Base-by-base conservation (phyloP, 2,113 vertebrate genomes). In the Ornithorhynchus anatinus region DNA sequence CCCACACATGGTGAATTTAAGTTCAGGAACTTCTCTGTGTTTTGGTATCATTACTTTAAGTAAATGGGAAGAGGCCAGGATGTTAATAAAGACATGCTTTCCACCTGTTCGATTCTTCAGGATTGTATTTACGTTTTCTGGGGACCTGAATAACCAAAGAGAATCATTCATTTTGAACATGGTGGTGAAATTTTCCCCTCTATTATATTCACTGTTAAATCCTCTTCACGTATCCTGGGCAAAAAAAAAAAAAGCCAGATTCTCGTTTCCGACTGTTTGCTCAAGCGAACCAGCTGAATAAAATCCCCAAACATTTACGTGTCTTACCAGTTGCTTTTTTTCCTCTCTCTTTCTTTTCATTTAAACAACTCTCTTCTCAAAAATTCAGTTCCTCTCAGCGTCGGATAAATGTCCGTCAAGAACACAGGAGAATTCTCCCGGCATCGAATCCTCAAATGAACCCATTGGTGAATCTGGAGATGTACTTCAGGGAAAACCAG, bases 341-440 rank as follows among this genome's bases (percentile, higher is more conserved):
- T 56, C 77, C 64, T 1, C 0, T 33, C n/a, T 32, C 54, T 84
- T 59, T 43, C 16, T 79, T 63, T 17, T 1, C 29, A 76, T 57
- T 60, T 72, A 68, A 69, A 75, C 32, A 75, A 38, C 19, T 57
- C 25, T 5, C 23, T 73, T 59, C 29, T 69, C 57, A 67, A 51
- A n/a, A 64, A 77, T 27, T 69, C 70, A 77, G 38, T 75, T 14
- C 53, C 84, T 69, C 73, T 68, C 38, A 72, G 11, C 42, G 59
- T 20, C 40, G 82, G 54, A 69, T 59, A 83, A 19, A 6, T 15
- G 7, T 61, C 42, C 0, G 0, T 10, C 3, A 1, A 23, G n/a
- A 1, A 1, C 38, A 23, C 56, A 42, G 25, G 5, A 43, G 20
- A 35, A 23, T 60, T 19, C 23, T 69, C 19, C 5, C 77, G 40